Evolutionary conservation across 2,888 invertebrate species (phyloP), one percentile per base, ranked within the genome.

Genomic region (Eremobia ochroleuca): DNA sequence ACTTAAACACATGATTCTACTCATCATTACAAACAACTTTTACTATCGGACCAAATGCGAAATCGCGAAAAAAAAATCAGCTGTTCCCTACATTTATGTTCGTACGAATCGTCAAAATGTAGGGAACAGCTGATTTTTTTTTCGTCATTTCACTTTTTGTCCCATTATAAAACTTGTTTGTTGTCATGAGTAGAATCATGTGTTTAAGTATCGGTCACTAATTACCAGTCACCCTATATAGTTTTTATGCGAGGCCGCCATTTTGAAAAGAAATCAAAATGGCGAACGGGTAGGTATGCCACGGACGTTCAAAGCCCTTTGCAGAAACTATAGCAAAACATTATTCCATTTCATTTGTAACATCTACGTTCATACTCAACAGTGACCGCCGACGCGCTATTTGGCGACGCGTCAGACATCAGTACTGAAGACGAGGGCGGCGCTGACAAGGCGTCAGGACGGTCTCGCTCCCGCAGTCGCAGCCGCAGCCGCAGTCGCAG

Each of bases 341-440:
- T 43, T 55, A n/a, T 11, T 18, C 28, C 3, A 21, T 31, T 59
- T 18, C 18, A 59, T 31, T 28, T 58, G 58, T 46, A 46, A 71
- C 15, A 4, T 72, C 3, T 28, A 11, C 13, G 2, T 61, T 43
- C 0, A 31, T 31, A 34, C 34, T 59, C 11, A 89, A 78, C 94
- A 97, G 98, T 98, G 71, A 98, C 98, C 49, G 98, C 99, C 0
- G 98, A 98, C 85, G 99, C 98, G 15, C 97, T 99, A 46, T 99
- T 99, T 94, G 99, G 99, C 21, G 99, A 99, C 95, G 99, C 99
- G 28, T 98, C 99, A 82, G 99, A 99, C 93, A 99, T 99, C 66
- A 99, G 99, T 92, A 98, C 98, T 13, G 99, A 99, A 86, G 98
- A 98, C 88, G 98, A 98, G 78, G 97, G 96, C 11, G 93, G 96